These are phyloP conservation scores for Cranoglanis bouderius DNA, from an alignment of 2,113 vertebrate species.

Conservation along the genomic window DNA sequence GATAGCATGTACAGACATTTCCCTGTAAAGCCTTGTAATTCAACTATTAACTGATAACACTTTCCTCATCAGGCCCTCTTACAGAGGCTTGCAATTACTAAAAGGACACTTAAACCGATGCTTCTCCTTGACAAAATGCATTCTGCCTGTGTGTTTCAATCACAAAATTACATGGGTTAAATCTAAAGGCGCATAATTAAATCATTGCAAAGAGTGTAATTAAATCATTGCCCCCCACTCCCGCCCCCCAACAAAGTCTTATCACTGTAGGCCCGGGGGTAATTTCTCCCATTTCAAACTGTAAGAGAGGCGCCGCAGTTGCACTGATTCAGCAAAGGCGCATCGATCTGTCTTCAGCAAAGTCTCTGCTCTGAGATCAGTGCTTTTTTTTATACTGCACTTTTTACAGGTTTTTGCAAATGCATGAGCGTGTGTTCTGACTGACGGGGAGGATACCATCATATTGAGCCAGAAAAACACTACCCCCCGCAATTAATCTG, in stretches of 20 bases:
- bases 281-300: conserved; percentile 21
- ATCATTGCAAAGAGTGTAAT: conserved; percentile 22
- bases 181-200: conserved; percentile 25
- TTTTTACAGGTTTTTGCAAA: conserved; percentile 59
- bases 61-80: conserved; percentile 2
- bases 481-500: conserved; percentile 72
- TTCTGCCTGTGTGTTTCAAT: not conserved
- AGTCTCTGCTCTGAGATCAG: conserved; percentile 56
- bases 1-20: not conserved
- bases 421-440: conserved; percentile 61
- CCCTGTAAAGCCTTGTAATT: conserved; percentile 6
- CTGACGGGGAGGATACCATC: conserved; percentile 72
- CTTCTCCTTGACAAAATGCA: conserved; percentile 9
- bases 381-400: conserved; percentile 12
- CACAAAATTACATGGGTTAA: conserved; percentile 27
- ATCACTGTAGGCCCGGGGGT: conserved; percentile 12
- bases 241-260: too few species aligned
- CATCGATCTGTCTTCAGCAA: conserved; percentile 71
- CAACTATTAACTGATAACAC: conserved; percentile 7
- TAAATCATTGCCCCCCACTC: not conserved
- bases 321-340: conserved; percentile 71
- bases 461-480: conserved; percentile 73
- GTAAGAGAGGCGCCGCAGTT: conserved; percentile 25
- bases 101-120: conserved; percentile 13
- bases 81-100: conserved; percentile 5